A percentile compares a stretch with the other conserved stretches of the same genome.
These are phyloP conservation scores for Tortrix viridana DNA, from an alignment of 2,888 invertebrate species.

Conservation along the genomic window DNA sequence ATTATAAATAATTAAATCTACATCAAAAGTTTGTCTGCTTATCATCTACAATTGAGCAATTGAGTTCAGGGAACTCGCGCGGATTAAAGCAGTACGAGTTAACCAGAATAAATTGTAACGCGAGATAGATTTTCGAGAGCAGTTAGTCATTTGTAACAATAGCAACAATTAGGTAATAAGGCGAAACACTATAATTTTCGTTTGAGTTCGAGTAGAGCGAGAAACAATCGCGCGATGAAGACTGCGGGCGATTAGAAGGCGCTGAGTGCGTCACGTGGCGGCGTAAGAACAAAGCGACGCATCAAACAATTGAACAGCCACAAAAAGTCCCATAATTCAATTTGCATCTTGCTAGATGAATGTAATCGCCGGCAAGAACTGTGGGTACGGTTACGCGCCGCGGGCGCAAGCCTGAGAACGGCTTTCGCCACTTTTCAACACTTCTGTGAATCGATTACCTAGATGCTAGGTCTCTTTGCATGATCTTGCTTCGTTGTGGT, in stretches of 20 bases:
- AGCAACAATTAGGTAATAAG: constrained; percentile 80
- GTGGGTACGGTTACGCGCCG: constrained; percentile 70
- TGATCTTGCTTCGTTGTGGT: constrained; percentile 54
- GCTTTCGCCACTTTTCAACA: constrained; percentile 81
- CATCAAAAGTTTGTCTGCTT: not conserved
- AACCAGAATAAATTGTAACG: constrained; percentile 39
- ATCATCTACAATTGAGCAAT: constrained; percentile 9
- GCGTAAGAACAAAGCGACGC: constrained; percentile 76
- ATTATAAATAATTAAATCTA: not conserved
- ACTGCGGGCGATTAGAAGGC: constrained; percentile 69
- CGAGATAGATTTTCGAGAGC: constrained; percentile 55
- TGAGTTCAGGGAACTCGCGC: constrained; percentile 16
- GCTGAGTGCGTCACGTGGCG: constrained; percentile 80
- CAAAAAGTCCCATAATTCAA: constrained; percentile 84
- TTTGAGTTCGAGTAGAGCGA: constrained; percentile 66
- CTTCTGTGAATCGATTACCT: constrained; percentile 79
- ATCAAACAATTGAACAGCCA: constrained; percentile 78
- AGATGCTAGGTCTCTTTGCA: constrained; percentile 62
- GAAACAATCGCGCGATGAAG: constrained; percentile 68
- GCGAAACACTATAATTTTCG: constrained; percentile 79
- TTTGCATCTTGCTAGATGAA: constrained; percentile 82
- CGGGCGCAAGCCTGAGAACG: constrained; percentile 72
- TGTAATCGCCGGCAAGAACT: constrained; percentile 69
- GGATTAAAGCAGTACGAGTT: constrained; percentile 35
- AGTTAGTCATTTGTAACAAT: constrained; percentile 68